Evolutionary conservation across 2,113 vertebrate genomes (phyloP), one percentile per base, ranked within the genome.

Genomic region (Microtus oregoni): DNA sequence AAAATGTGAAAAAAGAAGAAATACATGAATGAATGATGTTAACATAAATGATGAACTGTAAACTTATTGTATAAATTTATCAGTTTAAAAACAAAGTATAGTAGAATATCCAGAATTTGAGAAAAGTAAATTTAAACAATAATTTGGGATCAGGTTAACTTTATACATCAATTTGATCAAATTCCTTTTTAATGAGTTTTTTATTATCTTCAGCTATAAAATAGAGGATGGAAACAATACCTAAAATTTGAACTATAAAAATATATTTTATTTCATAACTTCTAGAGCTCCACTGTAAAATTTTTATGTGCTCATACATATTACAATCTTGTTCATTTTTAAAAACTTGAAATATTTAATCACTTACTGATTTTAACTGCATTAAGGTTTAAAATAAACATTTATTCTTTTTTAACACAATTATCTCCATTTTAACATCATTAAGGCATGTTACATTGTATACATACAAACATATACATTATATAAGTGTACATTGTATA

Each of bases 121-220:
- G 30, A 7, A 93, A 79, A 88, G n/a, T 38, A 77, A 85, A 15
- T 68, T 89, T 41, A 89, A 86, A 5, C 2, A 50, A 81, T 35
- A 13, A 82, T 38, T 10, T 41, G 86, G 3, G 0, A 61, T 93
- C 30, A 61, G 38, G 72, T 68, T 44, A 94, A 9, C 7, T 72
- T 1, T 72, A 15, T 70, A 50, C 78, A 47, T 58, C 6, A 89
- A 44, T 86, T 63, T 89, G 11, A 11, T 65, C 17, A 70, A 35
- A 30, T 92, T 82, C 41, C 89, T 68, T 8, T 61, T 58, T 93
- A 14, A 22, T 75, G 20, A 89, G 3, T 28, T 28, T 83, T 8
- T 92, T n/a, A 44, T 58, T 77, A 88, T 88, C 90, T 97, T 86
- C 8, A 90, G 0, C 7, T 76, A 78, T 87, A 70, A 79, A 92